Conservation (phyloP, 2,888 invertebrate species). For the Actias luna region DNA sequence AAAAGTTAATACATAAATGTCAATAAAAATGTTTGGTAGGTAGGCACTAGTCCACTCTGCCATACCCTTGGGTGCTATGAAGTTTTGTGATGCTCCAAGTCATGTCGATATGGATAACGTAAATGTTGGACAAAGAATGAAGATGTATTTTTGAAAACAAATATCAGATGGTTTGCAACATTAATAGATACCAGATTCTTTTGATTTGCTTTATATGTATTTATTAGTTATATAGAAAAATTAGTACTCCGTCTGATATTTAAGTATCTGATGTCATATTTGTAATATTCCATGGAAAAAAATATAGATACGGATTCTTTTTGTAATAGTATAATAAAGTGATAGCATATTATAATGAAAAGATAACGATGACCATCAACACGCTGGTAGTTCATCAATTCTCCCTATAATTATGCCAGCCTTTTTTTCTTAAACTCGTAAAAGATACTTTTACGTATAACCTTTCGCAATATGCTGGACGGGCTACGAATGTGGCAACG, state of each 20-base stretch:
- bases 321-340: too few relatives aligned
- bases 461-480: too few relatives aligned
- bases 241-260: background rate
- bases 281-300: background rate
- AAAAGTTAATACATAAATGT: conserved; percentile 68
- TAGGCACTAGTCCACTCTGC: conserved; percentile 50
- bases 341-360: too few relatives aligned
- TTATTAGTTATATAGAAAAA: background rate
- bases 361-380: too few relatives aligned
- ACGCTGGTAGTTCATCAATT: too few relatives aligned
- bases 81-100: conserved; percentile 10
- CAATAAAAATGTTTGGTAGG: conserved; percentile 63
- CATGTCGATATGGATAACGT: background rate
- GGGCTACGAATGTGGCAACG: too few relatives aligned
- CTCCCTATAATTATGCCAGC: too few relatives aligned
- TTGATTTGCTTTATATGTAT: background rate
- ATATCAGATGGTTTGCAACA: background rate
- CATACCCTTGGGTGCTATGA: conserved; percentile 48
- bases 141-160: background rate
- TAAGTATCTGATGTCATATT: background rate
- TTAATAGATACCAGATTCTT: background rate
- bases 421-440: too few relatives aligned
- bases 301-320: too few relatives aligned
- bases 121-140: background rate
- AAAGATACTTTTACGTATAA: too few relatives aligned